These are phyloP conservation scores for Neodon shergylaensis DNA, from an alignment of 2,113 vertebrate species.

Conservation along the genomic window DNA sequence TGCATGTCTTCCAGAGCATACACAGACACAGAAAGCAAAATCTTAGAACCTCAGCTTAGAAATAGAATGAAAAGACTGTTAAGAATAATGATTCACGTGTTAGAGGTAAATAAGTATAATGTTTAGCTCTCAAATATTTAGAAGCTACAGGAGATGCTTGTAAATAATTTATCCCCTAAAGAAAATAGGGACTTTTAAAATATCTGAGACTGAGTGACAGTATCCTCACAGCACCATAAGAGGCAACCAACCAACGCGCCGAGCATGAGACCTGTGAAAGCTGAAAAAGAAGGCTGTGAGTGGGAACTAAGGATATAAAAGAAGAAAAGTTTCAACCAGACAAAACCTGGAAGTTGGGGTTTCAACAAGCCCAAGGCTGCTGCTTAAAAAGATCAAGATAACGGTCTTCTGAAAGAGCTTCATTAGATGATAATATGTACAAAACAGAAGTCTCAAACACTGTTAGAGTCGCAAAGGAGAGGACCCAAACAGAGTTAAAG, in stretches of 20 bases:
- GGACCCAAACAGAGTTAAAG: not conserved
- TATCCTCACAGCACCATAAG: not conserved
- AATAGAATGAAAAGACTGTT: not conserved
- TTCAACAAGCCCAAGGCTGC: not conserved
- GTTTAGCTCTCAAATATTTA: not conserved
- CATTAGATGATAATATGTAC: not conserved
- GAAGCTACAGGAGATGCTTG: not conserved
- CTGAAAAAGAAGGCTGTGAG: not conserved
- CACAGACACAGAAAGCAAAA: not conserved
- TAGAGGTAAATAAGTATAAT: conserved; percentile 22
- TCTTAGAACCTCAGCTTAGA: not conserved
- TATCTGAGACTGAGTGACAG: not conserved
- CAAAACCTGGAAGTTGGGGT: not conserved
- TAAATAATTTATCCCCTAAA: conserved; percentile 5
- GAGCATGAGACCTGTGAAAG: not conserved
- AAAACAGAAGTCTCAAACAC: not conserved
- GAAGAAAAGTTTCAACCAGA: not conserved
- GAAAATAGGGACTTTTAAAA: not conserved
- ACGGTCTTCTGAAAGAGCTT: not conserved
- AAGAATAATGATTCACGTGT: not conserved
- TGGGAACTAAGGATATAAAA: not conserved
- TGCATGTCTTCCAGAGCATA: too few relatives aligned
- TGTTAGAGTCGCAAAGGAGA: not conserved
- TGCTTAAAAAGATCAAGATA: not conserved
- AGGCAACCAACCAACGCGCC: not conserved